A percentile compares a stretch with the other conserved stretches of the same genome.
These are phyloP conservation scores for Papilio polytes DNA, from an alignment of 1,140 invertebrate genomes.

Conservation along the genomic window DNA sequence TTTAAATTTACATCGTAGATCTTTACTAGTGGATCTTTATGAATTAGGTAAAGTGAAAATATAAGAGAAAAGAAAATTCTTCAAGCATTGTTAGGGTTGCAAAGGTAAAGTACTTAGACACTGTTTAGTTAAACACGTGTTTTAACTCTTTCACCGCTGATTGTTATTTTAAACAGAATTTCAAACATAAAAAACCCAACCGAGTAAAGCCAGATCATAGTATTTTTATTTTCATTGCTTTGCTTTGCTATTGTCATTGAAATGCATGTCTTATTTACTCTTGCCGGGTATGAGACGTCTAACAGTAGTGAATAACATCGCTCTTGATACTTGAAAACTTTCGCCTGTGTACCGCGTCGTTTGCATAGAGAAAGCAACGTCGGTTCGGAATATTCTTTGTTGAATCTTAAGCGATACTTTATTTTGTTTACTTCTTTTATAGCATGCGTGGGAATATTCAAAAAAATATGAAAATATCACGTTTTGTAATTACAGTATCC, in stretches of 20 bases:
- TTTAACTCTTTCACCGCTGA: no score
- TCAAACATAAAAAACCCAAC: neutral
- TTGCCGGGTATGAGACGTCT: slow-evolving; percentile 17
- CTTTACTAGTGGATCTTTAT: neutral
- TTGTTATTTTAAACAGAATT: neutral
- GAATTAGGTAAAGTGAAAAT: no score
- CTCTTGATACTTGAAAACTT: slow-evolving; percentile 63
- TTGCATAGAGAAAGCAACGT: slow-evolving; percentile 77
- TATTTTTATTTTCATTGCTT: slow-evolving; percentile 44
- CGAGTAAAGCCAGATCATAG: neutral
- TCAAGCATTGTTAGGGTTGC: no score
- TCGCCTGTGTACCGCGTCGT: slow-evolving; percentile 60
- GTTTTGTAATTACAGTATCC: neutral
- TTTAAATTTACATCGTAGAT: slow-evolving; percentile 33
- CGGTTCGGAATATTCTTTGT: slow-evolving; percentile 70
- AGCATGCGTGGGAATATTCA: slow-evolving; percentile 4
- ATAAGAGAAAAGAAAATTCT: no score
- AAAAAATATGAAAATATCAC: neutral
- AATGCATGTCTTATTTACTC: slow-evolving; percentile 31
- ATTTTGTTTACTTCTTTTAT: slow-evolving; percentile 50
- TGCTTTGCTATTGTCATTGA: slow-evolving; percentile 27
- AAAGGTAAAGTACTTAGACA: no score
- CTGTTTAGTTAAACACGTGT: no score
- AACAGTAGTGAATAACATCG: slow-evolving; percentile 46
- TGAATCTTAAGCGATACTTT: slow-evolving; percentile 65